Conservation (phyloP, 2,113 vertebrate genomes). For the Cyprinodon brontotheroides region DNA sequence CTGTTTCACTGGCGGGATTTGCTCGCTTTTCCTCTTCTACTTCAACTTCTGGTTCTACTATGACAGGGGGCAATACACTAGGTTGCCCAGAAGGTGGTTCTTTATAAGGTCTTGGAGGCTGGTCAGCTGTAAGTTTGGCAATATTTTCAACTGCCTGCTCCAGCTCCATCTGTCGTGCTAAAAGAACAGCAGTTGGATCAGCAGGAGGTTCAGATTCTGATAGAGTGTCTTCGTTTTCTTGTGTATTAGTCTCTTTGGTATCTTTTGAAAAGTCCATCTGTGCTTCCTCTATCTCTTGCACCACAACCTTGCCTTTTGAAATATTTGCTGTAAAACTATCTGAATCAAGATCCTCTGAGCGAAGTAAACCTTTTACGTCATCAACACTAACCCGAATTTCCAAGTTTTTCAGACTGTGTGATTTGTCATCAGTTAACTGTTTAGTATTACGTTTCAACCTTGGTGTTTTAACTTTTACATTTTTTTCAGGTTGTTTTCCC, state of each 20-base stretch:
- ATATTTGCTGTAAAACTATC: constrained; percentile 67
- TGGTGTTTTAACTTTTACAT: constrained; percentile 85
- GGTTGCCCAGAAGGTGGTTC: constrained; percentile 77
- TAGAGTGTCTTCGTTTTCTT: constrained; percentile 79
- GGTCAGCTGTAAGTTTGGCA: constrained; percentile 88
- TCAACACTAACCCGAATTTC: constrained; percentile 85
- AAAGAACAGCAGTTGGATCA: constrained; percentile 82
- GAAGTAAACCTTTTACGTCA: constrained; percentile 81
- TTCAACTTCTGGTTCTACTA: constrained; percentile 68
- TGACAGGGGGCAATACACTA: constrained; percentile 72
- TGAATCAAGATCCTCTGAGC: constrained; percentile 76
- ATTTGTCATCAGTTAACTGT: constrained; percentile 78
- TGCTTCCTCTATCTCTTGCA: constrained; percentile 75
- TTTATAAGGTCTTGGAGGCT: constrained; percentile 81
- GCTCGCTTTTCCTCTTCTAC: constrained; percentile 88
- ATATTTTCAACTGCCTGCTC: constrained; percentile 97
- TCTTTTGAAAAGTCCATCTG: constrained; percentile 70
- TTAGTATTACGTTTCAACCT: constrained; percentile 85
- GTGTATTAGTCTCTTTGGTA: constrained; percentile 68
- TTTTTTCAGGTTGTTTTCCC: constrained; percentile 81
- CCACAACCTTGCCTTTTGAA: constrained; percentile 67
- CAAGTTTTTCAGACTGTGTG: constrained; percentile 84
- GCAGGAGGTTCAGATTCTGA: constrained; percentile 76
- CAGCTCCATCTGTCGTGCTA: constrained; percentile 91
- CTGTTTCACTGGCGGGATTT: constrained; percentile 92